Base-by-base conservation (phyloP, 2,797 vertebrate species). In the Sparus aurata region DNA sequence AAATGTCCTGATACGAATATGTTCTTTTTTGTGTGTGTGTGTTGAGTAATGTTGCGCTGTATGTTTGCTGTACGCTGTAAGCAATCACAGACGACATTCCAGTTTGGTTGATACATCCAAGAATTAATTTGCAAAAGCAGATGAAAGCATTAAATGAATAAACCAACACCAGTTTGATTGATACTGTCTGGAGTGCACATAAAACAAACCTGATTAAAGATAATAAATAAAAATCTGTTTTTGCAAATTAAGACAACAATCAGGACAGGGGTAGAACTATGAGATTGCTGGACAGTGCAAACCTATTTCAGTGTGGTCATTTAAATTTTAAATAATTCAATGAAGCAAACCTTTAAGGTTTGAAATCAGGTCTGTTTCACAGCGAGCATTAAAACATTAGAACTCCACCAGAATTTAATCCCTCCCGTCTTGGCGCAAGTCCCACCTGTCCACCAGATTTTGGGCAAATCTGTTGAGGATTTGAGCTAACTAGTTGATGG, bases 1-100 rank as follows among this genome's bases (percentile, higher is more conserved):
- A 89, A 83, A 89, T 74, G 69, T 92, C 83, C 82, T 85, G 87
- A 93, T 90, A 89, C 53, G 50, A 88, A 91, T 87, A 89, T 88
- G 79, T 90, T 82, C 63, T 63, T 55, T 84, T 69, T 47, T 68
- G 45, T 69, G 57, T 61, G 23, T 69, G 18, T 69, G 27, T 18
- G 60, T 66, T 73, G 66, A 80, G 10, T 80, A 60, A 81, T 70
- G 27, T 50, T 67, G n/a, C 3, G 1, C 18, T 12, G 18, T 34
- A 43, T 20, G 34, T 68, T 81, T 34, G 41, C 30, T 23, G 41
- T 17, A 15, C 71, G 5, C 38, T 38, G 10, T 38, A 50, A 45
- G 41, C 45, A 54, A 54, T 70, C 46, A 38, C 12, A 20, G 13
- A 45, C 79, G 65, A 34, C 5, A 67, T 55, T 6, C n/a, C 5